These are phyloP conservation scores for Bhutanitis thaidina DNA, from an alignment of 2,888 invertebrate species.

Conservation along the genomic window DNA sequence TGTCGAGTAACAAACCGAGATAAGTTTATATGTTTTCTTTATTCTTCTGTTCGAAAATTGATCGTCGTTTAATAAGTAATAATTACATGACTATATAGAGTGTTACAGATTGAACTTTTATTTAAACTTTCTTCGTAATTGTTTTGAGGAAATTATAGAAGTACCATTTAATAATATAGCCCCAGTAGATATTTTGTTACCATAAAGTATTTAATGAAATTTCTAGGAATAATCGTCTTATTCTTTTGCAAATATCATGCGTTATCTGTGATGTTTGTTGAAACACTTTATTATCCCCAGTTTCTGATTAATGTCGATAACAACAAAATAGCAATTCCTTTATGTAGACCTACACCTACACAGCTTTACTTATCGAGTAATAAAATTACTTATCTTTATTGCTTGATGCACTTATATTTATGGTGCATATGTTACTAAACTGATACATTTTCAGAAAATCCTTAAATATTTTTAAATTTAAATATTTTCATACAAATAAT, in stretches of 20 bases:
- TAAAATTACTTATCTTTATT: constrained; percentile 17
- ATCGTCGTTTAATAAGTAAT: no score
- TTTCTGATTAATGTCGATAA: constrained; percentile 17
- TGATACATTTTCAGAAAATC: background rate
- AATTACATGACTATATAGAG: no score
- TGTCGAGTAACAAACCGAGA: no score
- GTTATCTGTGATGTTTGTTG: constrained; percentile 11
- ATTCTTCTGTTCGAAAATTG: no score
- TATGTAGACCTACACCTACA: constrained; percentile 14
- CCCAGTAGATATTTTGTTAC: no score
- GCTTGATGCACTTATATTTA: constrained; percentile 13
- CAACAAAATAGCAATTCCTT: constrained; percentile 15
- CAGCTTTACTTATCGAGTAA: constrained; percentile 12
- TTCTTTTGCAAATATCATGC: constrained; percentile 10
- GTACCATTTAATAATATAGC: no score
- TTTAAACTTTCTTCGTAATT: no score
- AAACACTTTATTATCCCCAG: constrained; percentile 10
- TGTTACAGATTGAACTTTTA: no score
- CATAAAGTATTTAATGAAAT: background rate
- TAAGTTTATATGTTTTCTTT: no score
- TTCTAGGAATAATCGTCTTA: background rate
- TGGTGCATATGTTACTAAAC: background rate
- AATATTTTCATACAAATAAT: no score
- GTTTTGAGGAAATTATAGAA: no score
- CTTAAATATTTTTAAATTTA: no score